Percentiles rank a stretch among this genome's conserved stretches.
These are phyloP conservation scores for Neodon shergylaensis DNA, from an alignment of 2,113 vertebrate species.

Conservation along the genomic window DNA sequence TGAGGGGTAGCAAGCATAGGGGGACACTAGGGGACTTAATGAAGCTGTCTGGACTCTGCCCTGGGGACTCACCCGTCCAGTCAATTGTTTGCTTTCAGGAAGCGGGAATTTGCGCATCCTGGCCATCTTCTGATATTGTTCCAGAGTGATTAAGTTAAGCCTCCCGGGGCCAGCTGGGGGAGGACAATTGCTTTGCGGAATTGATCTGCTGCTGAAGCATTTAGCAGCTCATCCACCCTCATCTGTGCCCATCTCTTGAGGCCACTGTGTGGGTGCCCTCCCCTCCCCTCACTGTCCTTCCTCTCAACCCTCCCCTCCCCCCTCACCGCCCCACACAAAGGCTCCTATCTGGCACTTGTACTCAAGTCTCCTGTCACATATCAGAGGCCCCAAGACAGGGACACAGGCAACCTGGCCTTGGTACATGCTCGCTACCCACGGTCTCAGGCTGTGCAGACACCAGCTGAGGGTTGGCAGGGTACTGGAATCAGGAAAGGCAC, in stretches of 20 bases:
- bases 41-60: not conserved
- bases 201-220: constrained; percentile 36
- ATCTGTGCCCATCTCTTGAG: not conserved
- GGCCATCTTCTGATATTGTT: not conserved
- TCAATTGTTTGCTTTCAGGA: not conserved
- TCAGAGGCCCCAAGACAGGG: not conserved
- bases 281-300: not conserved
- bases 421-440: accelerated
- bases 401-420: not conserved
- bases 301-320: not conserved
- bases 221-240: not conserved
- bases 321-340: not conserved
- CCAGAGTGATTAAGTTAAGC: constrained; percentile 50
- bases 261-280: accelerated
- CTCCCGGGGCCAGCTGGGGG: constrained; percentile 48
- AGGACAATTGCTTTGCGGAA: constrained; percentile 43
- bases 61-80: not conserved
- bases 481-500: not conserved
- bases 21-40: not conserved
- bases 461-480: accelerated
- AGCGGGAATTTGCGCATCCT: not conserved
- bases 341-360: no score
- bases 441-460: not conserved
- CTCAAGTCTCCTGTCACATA: accelerated
- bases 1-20: not conserved